These are phyloP conservation scores for Pristionchus japonicus DNA, from an alignment of 2,888 invertebrate genomes.

Conservation along the genomic window DNA sequence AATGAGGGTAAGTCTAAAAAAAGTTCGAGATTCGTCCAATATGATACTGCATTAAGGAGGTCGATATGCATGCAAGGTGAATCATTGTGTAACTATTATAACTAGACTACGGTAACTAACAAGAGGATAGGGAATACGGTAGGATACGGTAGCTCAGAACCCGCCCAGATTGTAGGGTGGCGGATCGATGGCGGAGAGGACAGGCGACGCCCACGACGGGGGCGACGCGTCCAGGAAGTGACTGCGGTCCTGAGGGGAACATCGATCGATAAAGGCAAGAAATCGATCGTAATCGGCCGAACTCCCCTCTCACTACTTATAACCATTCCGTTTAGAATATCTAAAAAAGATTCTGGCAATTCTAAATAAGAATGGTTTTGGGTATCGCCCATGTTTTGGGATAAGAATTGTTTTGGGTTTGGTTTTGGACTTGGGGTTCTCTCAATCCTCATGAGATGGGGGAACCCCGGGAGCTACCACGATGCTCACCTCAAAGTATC, in stretches of 20 bases:
- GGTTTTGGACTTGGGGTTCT: too few relatives aligned
- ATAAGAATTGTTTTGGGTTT: too few relatives aligned
- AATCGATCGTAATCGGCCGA: too few relatives aligned
- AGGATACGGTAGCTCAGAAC: conserved; percentile 11
- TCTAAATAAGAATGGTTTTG: too few relatives aligned
- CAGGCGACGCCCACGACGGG: conserved; percentile 40
- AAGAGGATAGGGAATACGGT: not conserved
- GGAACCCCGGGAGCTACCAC: too few relatives aligned
- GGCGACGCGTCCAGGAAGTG: conserved; percentile 40
- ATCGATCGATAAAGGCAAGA: too few relatives aligned
- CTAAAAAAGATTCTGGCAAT: too few relatives aligned
- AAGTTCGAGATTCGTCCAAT: conserved; percentile 13
- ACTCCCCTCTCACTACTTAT: too few relatives aligned
- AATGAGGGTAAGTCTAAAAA: not conserved
- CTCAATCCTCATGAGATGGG: too few relatives aligned
- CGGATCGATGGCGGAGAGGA: conserved; percentile 43
- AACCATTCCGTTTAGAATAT: too few relatives aligned
- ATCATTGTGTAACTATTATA: not conserved
- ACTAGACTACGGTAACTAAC: not conserved
- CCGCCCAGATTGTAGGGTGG: conserved; percentile 39
- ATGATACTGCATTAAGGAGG: conserved; percentile 7
- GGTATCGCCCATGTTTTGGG: too few relatives aligned
- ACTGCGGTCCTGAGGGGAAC: not conserved
- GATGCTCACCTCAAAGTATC: conserved; percentile 19
- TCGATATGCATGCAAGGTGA: not conserved